Evolutionary conservation across 2,888 invertebrate species (phyloP).

Genomic region (Nasonia oneida): DNA sequence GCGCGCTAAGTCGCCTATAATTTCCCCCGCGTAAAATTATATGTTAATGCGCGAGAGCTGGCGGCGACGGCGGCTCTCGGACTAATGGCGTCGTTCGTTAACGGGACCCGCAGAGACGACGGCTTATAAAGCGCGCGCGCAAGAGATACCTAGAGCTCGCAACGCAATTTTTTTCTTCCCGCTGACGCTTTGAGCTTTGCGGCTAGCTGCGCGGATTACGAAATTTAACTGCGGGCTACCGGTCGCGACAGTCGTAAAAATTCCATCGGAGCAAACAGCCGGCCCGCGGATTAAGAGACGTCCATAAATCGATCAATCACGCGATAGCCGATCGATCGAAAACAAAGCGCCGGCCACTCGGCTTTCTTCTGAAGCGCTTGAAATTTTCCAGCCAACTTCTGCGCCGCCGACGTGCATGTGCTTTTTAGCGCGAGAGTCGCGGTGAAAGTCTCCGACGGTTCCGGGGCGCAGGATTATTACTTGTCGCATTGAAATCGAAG

Average conservation of each 20-base stretch:
- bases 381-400: too few species aligned
- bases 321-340: slow-evolving; percentile 2
- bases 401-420: too few species aligned
- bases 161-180: background rate
- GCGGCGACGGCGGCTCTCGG: slow-evolving; percentile 40
- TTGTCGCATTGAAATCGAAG: slow-evolving; percentile 56
- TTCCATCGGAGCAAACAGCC: background rate
- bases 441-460: background rate
- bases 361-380: background rate
- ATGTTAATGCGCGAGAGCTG: slow-evolving; percentile 69
- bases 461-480: slow-evolving; percentile 48
- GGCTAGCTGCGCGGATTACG: background rate
- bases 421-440: too few species aligned
- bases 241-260: background rate
- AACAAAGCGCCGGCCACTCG: background rate
- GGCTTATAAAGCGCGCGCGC: slow-evolving; percentile 22
- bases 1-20: slow-evolving; percentile 74
- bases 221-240: background rate
- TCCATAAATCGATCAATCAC: slow-evolving; percentile 13
- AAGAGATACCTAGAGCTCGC: background rate
- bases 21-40: slow-evolving; percentile 67
- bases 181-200: background rate
- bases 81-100: slow-evolving; percentile 74
- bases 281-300: background rate
- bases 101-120: slow-evolving; percentile 68